Evolutionary conservation across 1,140 invertebrate genomes (phyloP), one percentile per base, ranked within the genome.

Genomic region (Chironomus striatipennis): DNA sequence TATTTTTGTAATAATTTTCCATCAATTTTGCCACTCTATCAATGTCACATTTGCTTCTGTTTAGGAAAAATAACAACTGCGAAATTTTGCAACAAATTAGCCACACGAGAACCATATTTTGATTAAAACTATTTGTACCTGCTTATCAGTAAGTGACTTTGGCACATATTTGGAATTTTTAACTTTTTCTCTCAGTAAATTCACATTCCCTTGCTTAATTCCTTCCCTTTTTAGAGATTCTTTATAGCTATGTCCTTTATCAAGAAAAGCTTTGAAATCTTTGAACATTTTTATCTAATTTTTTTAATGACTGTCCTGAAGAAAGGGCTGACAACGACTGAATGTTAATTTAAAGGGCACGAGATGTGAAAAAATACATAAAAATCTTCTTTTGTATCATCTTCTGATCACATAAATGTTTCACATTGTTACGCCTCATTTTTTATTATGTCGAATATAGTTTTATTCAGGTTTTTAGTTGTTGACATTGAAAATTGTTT

Each of bases 1-100:
- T 83, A 65, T 85, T 78, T 42, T 81, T 81, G 77, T 87, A 90
- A 79, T 88, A 89, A 75, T 81, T 83, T 73, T 84, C 81, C n/a
- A 70, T 6, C 7, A 17, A 18, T 70, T 70, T 6, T 15, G 12
- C 12, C n/a, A n/a, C n/a, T 57, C n/a, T 57, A 15, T 57, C 47
- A 57, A 57, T 15, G n/a, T 57, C 47, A 57, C 47, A 12, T n/a
- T 15, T 15, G 47, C 47, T n/a, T 5, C 47, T n/a, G 1, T 12
- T 57, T 0, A 57, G 8, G n/a, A 57, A 57, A n/a, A n/a, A n/a
- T 15, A 57, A 57, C 0, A 57, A n/a, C 47, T 57, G 12, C 43
- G 5, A 57, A n/a, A 57, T n/a, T 15, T n/a, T 5, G 47, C n/a
- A 15, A 5, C 15, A 1, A 57, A 15, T 57, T 47, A 10, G 15